Conservation (phyloP, 2,797 vertebrate species). For the Neopelma chrysocephalum region DNA sequence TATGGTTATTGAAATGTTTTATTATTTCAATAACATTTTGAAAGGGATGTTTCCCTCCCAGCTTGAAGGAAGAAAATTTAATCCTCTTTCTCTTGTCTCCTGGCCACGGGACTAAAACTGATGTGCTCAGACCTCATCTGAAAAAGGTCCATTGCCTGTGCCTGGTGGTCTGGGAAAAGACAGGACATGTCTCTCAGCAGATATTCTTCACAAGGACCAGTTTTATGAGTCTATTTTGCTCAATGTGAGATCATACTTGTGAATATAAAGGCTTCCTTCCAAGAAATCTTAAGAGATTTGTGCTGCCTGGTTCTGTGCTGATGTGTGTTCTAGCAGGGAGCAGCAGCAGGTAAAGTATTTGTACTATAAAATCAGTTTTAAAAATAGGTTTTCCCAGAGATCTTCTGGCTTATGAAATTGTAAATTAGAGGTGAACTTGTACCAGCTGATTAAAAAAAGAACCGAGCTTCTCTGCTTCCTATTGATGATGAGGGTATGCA, state of each 20-base stretch:
- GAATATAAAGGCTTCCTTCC: not conserved
- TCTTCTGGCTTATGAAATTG: not conserved
- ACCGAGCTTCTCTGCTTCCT: not conserved
- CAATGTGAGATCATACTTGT: not conserved
- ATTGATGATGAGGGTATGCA: not conserved
- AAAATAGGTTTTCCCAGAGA: not conserved
- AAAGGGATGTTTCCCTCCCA: conserved; percentile 54
- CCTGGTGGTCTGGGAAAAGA: not conserved
- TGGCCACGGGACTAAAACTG: not conserved
- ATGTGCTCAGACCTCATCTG: not conserved
- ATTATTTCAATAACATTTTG: conserved; percentile 64
- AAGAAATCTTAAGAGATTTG: not conserved
- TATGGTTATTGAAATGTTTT: conserved; percentile 63
- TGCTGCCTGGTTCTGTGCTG: not conserved
- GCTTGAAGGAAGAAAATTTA: conserved; percentile 29
- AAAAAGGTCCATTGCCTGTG: not conserved
- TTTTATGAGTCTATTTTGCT: not conserved
- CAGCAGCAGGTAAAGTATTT: not conserved
- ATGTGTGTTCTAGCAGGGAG: not conserved
- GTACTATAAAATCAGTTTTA: not conserved
- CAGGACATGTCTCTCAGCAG: not conserved
- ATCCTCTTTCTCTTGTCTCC: not conserved
- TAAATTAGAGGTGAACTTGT: not conserved
- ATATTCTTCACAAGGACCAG: not conserved
- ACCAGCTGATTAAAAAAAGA: not conserved